Conservation (phyloP, 2,888 invertebrate genomes). For the Nomada goodeniana region DNA sequence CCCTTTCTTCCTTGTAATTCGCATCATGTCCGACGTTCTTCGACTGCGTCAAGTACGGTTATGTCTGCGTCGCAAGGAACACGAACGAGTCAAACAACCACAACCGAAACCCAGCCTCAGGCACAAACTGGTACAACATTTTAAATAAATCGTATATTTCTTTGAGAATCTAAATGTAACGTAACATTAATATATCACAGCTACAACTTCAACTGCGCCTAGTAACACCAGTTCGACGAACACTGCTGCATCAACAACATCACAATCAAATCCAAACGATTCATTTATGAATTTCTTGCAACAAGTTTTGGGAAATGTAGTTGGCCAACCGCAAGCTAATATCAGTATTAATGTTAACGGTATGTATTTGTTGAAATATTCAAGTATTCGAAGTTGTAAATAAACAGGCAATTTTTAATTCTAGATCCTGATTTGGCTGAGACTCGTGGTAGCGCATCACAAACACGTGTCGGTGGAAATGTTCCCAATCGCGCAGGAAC, state of each 20-base stretch:
- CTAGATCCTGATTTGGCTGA: slow-evolving; percentile 41
- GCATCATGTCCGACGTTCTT: slow-evolving; percentile 86
- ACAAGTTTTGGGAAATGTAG: slow-evolving; percentile 33
- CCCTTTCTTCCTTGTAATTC: slow-evolving; percentile 90
- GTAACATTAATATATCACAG: slow-evolving; percentile 50
- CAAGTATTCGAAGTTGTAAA: neutral
- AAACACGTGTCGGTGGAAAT: slow-evolving; percentile 42
- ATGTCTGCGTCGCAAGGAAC: slow-evolving; percentile 74
- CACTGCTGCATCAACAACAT: slow-evolving; percentile 51
- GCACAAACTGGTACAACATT: slow-evolving; percentile 71
- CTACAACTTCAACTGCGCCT: slow-evolving; percentile 64
- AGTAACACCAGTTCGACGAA: slow-evolving; percentile 59
- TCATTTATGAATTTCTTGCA: slow-evolving; percentile 45
- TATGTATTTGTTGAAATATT: slow-evolving; percentile 38
- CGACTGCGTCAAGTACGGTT: slow-evolving; percentile 64
- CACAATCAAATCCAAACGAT: slow-evolving; percentile 44
- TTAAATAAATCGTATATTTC: neutral
- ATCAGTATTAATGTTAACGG: slow-evolving; percentile 31
- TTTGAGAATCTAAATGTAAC: neutral
- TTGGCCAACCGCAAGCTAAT: slow-evolving; percentile 34
- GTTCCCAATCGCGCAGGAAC: slow-evolving; percentile 41
- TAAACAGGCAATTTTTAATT: neutral
- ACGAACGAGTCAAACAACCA: slow-evolving; percentile 85
- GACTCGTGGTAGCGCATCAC: slow-evolving; percentile 38
- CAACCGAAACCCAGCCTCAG: slow-evolving; percentile 71